These are phyloP conservation scores for Scortum barcoo DNA, from an alignment of 2,113 vertebrate species.

Conservation along the genomic window DNA sequence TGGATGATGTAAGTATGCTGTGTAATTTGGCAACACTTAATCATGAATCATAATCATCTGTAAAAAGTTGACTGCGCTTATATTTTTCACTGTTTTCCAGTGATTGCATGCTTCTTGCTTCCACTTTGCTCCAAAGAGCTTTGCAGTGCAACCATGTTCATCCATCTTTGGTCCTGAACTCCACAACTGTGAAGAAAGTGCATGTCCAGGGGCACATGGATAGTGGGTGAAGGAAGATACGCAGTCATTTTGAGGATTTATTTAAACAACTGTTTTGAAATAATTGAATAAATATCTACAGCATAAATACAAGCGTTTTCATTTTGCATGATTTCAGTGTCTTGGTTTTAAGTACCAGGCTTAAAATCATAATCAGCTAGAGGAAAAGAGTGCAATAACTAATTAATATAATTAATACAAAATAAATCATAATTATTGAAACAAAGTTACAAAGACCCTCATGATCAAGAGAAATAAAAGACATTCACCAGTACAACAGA, in stretches of 20 bases:
- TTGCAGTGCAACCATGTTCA: not conserved
- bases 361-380: not conserved
- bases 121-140: not conserved
- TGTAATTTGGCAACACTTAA: not conserved
- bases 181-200: constrained; percentile 1
- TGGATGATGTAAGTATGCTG: not conserved
- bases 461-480: not conserved
- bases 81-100: constrained; percentile 18
- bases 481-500: constrained; percentile 12
- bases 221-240: not conserved
- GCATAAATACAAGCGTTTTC: not conserved
- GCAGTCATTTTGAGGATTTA: not conserved
- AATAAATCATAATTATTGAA: not conserved
- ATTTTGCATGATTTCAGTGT: not conserved
- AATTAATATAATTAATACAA: not conserved
- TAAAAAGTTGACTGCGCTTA: constrained; percentile 8
- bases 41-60: not conserved
- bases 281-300: not conserved
- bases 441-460: not conserved
- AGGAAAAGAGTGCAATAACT: not conserved
- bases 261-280: not conserved
- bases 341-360: not conserved
- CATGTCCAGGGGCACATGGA: not conserved
- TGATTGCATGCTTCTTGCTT: constrained; percentile 13
- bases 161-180: constrained; percentile 21